Evolutionary conservation across 2,888 invertebrate genomes (phyloP), one percentile per base, ranked within the genome.

Genomic region (Folsomia candida): DNA sequence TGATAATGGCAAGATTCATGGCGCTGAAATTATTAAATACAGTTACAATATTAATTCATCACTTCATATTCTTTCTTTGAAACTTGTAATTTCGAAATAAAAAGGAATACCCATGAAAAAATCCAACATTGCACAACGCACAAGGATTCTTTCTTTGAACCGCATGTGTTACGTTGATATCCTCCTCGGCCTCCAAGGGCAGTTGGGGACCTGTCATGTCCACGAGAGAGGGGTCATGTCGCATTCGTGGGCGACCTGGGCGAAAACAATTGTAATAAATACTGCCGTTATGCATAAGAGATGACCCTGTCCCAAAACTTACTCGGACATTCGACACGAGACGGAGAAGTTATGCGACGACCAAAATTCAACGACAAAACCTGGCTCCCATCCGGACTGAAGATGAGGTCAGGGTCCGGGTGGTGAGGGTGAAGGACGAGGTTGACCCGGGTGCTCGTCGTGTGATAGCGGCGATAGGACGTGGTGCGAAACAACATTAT

Each of bases 191-290:
- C 4, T 54, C 54, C 18, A 54, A 4, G 20, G 54, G 54, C 11
- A 20, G 54, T 20, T 6, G 22, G 54, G 20, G 54, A 6, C 20
- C 6, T 14, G 6, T 20, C 54, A 54, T 54, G 20, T 54, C 54
- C 54, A 54, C 54, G 54, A 54, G 54, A 18, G 54, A 54, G 20
- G 54, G 54, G 54, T 54, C 54, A 54, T 54, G 54, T 54, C 54
- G 54, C 54, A 14, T 18, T 54, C 54, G 54, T 6, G 54, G 54
- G 18, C 54, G 54, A 54, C 37, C 37, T 37, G 14, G 4, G 37
- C 14, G 6, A 37, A 37, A 4, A 37, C 4, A 9, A 14, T 37
- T 37, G 14, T 37, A 4, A 37, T 37, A 9, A 37, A 9, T 37
- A 37, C 14, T 37, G 14, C n/a, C n/a, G n/a, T n/a, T 37, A 9